Evolutionary conservation across 2,113 vertebrate genomes (phyloP).

Genomic region (Mustela nigripes): DNA sequence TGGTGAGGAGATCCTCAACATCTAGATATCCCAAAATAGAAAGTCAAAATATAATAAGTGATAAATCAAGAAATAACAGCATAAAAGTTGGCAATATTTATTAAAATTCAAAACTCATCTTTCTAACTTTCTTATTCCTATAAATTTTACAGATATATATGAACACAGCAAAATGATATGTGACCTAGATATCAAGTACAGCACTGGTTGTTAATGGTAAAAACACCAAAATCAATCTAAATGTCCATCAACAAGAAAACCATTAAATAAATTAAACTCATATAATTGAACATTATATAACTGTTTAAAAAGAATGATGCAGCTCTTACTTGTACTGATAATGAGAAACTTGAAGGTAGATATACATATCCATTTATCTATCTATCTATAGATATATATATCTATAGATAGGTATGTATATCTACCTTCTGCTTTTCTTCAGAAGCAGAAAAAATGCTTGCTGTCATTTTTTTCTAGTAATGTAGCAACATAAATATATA

Average conservation of each 20-base stretch:
- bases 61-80: background rate
- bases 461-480: background rate
- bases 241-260: background rate
- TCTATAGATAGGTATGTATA: too few species aligned
- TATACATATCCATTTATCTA: background rate
- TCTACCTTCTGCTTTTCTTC: too few species aligned
- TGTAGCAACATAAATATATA: slow-evolving; percentile 8
- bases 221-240: slow-evolving; percentile 18
- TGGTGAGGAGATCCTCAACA: background rate
- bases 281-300: background rate
- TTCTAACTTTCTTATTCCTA: background rate
- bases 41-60: slow-evolving; percentile 13
- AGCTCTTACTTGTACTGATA: background rate
- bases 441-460: background rate
- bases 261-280: slow-evolving; percentile 10
- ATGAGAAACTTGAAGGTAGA: background rate
- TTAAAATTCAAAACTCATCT: slow-evolving; percentile 46
- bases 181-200: background rate
- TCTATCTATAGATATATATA: background rate
- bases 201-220: background rate
- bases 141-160: background rate
- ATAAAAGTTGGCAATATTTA: background rate
- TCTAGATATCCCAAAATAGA: background rate
- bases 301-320: background rate
- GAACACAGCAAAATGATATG: slow-evolving; percentile 19